These are phyloP conservation scores for Emberiza fucata DNA, from an alignment of 2,113 vertebrate species.

Conservation along the genomic window DNA sequence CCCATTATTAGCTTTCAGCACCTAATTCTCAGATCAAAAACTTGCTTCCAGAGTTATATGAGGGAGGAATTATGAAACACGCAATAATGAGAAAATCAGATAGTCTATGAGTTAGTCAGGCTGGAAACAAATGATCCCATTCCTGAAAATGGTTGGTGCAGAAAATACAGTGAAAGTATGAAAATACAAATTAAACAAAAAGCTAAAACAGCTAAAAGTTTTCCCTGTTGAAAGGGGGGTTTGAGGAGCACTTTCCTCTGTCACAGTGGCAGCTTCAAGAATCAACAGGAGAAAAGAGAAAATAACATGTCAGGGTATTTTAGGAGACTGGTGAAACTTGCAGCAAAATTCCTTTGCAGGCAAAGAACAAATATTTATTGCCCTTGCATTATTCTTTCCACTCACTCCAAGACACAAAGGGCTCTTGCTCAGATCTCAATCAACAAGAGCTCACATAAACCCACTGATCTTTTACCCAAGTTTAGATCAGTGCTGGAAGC, in stretches of 20 bases:
- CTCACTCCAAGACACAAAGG: background rate
- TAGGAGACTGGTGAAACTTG: background rate
- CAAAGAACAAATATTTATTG: slow-evolving; percentile 9
- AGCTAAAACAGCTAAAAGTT: background rate
- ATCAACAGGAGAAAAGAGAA: slow-evolving; percentile 18
- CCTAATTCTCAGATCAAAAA: background rate
- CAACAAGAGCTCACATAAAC: background rate
- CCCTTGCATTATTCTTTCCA: background rate
- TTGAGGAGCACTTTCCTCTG: slow-evolving; percentile 2
- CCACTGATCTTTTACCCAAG: background rate
- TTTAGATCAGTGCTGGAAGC: background rate
- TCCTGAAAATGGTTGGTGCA: background rate
- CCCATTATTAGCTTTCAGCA: background rate
- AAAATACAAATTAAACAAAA: background rate
- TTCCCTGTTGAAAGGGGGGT: background rate
- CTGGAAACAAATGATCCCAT: background rate
- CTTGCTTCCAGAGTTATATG: background rate
- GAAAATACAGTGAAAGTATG: background rate
- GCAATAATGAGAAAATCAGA: background rate
- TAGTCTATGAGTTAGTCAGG: background rate
- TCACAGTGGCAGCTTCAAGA: slow-evolving; percentile 20
- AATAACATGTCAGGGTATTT: slow-evolving; percentile 33
- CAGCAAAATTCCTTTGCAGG: slow-evolving; percentile 6
- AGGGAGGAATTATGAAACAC: background rate
- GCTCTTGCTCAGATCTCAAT: background rate